Base-by-base conservation (phyloP, 1,140 invertebrate species). In the Samia ricini region DNA sequence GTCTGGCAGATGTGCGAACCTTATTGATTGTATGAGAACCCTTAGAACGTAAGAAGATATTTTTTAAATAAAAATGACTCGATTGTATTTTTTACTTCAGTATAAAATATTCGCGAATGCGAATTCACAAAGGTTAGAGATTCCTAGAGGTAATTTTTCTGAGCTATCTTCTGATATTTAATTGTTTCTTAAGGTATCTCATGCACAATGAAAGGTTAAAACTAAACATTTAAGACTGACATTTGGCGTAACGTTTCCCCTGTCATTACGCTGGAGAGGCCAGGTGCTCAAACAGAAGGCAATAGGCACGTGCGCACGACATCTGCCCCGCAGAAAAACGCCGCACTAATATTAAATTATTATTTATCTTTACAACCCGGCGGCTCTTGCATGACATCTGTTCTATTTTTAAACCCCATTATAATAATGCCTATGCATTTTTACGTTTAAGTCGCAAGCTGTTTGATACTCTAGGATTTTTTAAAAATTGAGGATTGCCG, bases 271-370 rank as follows among this genome's bases (percentile, higher is more conserved):
- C 33, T 42, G 33, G 15, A n/a, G n/a, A 73, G 57, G 77, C 86
- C 86, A 89, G 86, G 83, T 87, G 83, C 67, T 21, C 23, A 36
- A 60, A 74, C 75, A 76, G 63, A 65, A 63, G 74, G 72, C 65
- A 57, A 55, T 42, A 42, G 77, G 83, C 86, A 85, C 86, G 86
- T 88, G 86, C 81, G 64, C 22, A 60, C 74, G 71, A 79, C 86
- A 89, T 85, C 86, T 89, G 86, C 79, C 64, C 58, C 54, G 51
- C 73, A 77, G 85, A 83, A 77, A 77, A 71, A 68, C 18, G 12
- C 12, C 3, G 22, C 12, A 51, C 19, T 21, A 72, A 64, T 66
- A 66, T 67, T 68, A 69, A 23, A 26, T 73, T 75, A 72, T 78
- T 76, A 79, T 72, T 78, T 79, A 81, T 81, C 76, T 84, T 80